Evolutionary conservation across 2,113 vertebrate species (phyloP).

Genomic region (Myanophis thanlyinensis): DNA sequence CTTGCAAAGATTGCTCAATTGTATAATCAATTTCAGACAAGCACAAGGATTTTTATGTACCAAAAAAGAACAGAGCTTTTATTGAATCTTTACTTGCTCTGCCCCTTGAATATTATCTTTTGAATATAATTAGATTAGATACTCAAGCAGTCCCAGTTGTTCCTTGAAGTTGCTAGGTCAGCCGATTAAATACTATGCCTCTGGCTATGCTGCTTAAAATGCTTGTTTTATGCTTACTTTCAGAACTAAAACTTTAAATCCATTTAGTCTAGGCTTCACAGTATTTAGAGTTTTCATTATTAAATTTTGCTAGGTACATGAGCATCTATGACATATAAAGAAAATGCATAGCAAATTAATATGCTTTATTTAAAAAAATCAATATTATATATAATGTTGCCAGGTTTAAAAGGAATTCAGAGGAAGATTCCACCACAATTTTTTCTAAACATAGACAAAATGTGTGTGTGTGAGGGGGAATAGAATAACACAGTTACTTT

Average conservation of each 20-base stretch:
- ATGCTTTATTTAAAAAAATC: neutral
- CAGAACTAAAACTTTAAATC: slow-evolving; percentile 11
- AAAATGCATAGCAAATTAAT: neutral
- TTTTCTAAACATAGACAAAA: neutral
- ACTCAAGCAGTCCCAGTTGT: neutral
- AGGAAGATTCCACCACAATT: neutral
- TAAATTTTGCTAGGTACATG: neutral
- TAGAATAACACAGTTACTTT: neutral
- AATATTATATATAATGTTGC: neutral
- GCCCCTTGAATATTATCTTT: slow-evolving; percentile 34
- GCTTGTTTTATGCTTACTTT: slow-evolving; percentile 3
- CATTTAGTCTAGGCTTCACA: neutral
- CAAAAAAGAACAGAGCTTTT: slow-evolving; percentile 2
- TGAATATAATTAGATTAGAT: slow-evolving; percentile 29
- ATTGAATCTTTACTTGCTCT: slow-evolving; percentile 26
- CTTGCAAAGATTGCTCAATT: slow-evolving; percentile 1
- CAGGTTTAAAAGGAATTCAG: neutral
- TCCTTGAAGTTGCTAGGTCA: slow-evolving; percentile 8
- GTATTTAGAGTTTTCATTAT: neutral
- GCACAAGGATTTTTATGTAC: neutral
- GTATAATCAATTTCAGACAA: slow-evolving; percentile 1
- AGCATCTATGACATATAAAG: neutral
- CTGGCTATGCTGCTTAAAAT: slow-evolving; percentile 1
- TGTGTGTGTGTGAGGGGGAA: neutral
- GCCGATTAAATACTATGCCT: slow-evolving; percentile 10